Conservation (phyloP, 2,888 invertebrate genomes). For the Orthonevra nobilis region DNA sequence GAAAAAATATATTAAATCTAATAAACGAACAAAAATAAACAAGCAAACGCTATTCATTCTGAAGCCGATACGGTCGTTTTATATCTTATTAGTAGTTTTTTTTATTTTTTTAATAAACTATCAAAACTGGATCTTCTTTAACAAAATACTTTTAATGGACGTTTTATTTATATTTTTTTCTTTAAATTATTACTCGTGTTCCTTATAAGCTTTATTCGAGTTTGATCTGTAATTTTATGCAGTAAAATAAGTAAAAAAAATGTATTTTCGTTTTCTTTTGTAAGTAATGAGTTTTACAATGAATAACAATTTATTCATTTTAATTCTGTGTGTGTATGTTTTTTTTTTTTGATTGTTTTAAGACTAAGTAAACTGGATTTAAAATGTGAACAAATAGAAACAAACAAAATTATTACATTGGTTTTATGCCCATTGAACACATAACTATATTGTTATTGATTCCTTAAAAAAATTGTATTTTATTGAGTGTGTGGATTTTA, state of each 20-base stretch:
- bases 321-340: not conserved
- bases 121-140: constrained; percentile 63
- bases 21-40: constrained; percentile 25
- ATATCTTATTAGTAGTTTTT: constrained; percentile 32
- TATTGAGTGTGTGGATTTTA: constrained; percentile 31
- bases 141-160: constrained; percentile 69
- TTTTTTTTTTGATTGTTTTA: constrained; percentile 9
- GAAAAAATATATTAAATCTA: constrained; percentile 50
- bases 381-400: constrained; percentile 27
- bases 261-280: constrained; percentile 41
- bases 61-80: constrained; percentile 34
- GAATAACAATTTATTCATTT: constrained; percentile 29
- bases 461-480: constrained; percentile 34
- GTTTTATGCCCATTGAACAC: constrained; percentile 67
- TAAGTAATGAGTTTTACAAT: constrained; percentile 33
- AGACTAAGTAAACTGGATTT: constrained; percentile 27
- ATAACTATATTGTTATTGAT: constrained; percentile 30
- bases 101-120: constrained; percentile 53
- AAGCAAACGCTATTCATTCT: constrained; percentile 54
- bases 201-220: constrained; percentile 32
- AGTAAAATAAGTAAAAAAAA: constrained; percentile 40
- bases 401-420: constrained; percentile 57
- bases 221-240: constrained; percentile 51
- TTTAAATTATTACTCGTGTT: constrained; percentile 65
- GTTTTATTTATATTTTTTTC: constrained; percentile 40